phyloP scores from a whole-genome alignment of 2,113 vertebrate species.

The Psittacus erithacus region DNA sequence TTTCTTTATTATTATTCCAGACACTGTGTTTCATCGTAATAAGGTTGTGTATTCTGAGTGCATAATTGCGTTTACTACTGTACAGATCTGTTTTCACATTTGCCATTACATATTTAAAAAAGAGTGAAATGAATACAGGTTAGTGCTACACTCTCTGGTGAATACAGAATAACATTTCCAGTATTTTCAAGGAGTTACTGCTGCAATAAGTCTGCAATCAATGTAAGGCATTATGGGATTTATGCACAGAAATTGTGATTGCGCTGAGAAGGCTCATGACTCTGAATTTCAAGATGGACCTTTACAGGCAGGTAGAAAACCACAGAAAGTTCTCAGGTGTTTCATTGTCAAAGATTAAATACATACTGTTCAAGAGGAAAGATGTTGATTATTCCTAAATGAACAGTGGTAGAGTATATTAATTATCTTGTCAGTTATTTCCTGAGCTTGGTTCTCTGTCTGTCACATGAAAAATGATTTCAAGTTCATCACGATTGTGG shows the following conservation, averaged over 20 bases:
- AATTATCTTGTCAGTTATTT: conserved; percentile 31
- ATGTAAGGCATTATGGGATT: background rate
- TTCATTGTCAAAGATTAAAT: background rate
- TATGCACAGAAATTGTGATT: background rate
- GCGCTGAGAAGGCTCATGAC: background rate
- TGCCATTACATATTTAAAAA: background rate
- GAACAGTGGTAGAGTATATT: background rate
- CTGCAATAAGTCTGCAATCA: background rate
- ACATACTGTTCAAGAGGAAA: background rate
- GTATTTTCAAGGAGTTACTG: background rate
- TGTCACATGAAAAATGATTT: background rate
- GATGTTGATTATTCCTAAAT: conserved; percentile 3
- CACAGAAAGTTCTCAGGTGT: background rate
- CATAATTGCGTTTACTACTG: background rate
- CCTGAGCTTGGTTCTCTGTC: background rate
- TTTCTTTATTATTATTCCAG: background rate
- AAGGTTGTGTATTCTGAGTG: background rate
- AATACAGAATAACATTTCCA: background rate
- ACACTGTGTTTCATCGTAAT: background rate
- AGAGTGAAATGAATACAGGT: background rate
- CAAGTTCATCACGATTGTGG: background rate
- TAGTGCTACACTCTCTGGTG: background rate
- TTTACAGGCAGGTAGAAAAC: background rate
- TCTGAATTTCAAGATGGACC: background rate
- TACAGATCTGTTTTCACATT: background rate